Evolutionary conservation across 2,113 vertebrate species (phyloP).

Genomic region (Thermophis baileyi): DNA sequence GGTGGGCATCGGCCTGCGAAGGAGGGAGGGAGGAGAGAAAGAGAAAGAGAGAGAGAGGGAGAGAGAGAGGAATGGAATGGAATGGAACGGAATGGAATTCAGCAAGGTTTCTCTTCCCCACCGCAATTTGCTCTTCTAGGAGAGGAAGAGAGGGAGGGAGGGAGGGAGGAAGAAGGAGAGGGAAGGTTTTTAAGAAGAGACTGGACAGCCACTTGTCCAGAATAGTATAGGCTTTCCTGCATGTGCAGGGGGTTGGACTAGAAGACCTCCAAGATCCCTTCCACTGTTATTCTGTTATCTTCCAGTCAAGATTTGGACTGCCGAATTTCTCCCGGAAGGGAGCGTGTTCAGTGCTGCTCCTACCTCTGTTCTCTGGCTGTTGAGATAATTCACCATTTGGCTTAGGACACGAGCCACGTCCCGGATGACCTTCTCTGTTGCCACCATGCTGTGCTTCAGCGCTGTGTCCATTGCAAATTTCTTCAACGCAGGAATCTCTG

Average conservation of each 20-base stretch:
- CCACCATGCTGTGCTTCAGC: constrained; percentile 9
- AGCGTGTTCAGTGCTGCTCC: neutral
- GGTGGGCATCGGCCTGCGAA: neutral
- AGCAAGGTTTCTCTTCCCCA: no score
- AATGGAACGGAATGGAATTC: no score
- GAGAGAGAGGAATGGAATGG: no score
- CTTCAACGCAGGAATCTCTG: constrained; percentile 36
- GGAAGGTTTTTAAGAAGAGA: no score
- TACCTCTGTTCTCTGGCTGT: constrained; percentile 36
- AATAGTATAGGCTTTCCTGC: no score
- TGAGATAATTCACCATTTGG: constrained; percentile 38
- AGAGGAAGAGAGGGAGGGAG: no score
- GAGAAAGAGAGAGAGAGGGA: no score
- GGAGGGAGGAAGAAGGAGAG: no score
- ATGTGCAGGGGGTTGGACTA: no score
- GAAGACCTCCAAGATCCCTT: no score
- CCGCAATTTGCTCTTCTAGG: no score
- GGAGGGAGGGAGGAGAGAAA: neutral
- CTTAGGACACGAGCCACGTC: constrained; percentile 23
- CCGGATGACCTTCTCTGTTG: constrained; percentile 25
- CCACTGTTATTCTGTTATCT: neutral
- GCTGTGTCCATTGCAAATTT: constrained; percentile 17
- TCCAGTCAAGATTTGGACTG: neutral
- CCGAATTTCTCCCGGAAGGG: neutral
- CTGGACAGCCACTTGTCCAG: no score